Evolutionary conservation across 92 coral and sea anemone species (phyloP), one percentile per base, ranked within the genome.

Genomic region (Hydrozoanthus gracilis): DNA sequence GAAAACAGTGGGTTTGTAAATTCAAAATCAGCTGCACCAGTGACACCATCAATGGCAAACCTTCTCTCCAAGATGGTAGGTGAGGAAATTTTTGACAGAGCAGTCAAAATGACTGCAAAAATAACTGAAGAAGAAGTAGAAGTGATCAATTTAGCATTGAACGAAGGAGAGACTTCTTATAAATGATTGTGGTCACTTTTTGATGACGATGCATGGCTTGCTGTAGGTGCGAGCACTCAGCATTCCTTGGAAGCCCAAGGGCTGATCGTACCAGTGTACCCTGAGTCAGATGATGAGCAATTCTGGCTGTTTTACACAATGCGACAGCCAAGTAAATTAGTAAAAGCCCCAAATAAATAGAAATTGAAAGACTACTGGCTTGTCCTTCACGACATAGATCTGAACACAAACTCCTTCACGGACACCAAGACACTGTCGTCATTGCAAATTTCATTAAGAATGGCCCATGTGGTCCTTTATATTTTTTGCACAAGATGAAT

Each of bases 231-330:
- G 46, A 91, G 88, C 46, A 87, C 88, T 44, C 61, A 64, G 13
- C 47, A n/a, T 51, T 46, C 84, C 58, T 82, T 90, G 8, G 78
- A 87, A 77, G 65, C 76, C n/a, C 86, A 83, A 79, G 92, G 92
- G 58, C 72, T 90, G 16, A 89, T 92, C 49, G 86, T 92, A 35
- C 88, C 93, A 51, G 82, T 90, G 17, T 92, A 91, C 54, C 82
- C 93, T 13, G 87, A 80, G 50, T 8, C 89, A 44, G 84, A 80
- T 18, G 93, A 90, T 76, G 89, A 87, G 70, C 51, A 50, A 49
- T 92, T 55, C 69, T 92, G 95, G 95, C 95, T 92, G 11, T 92
- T 92, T 73, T 92, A 92, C 86, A 80, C 90, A 20, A 87, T 86
- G 51, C 84, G 83, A 79, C 71, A 84, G 61, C 86, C 88, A 18